phyloP scores from a whole-genome alignment of 1,140 invertebrate genomes.

The Tetraneura akinire region DNA sequence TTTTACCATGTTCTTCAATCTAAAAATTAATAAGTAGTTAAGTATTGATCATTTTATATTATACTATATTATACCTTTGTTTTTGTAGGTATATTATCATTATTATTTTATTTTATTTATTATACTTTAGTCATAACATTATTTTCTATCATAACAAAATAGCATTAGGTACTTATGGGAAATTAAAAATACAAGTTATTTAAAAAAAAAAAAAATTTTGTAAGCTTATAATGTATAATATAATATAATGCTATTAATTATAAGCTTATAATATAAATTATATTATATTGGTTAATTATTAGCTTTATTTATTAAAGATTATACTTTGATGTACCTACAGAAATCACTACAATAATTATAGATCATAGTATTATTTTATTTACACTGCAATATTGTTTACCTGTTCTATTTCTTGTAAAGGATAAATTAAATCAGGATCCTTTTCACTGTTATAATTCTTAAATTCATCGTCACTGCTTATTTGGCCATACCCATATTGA shows the following conservation, averaged over 20 bases:
- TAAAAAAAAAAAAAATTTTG: background rate
- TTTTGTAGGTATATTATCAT: background rate
- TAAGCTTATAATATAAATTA: too few species aligned
- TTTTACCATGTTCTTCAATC: conserved; percentile 2
- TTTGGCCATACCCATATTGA: background rate
- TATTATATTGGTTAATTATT: conserved; percentile 10
- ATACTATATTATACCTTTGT: background rate
- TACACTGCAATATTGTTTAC: background rate
- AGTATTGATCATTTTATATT: background rate
- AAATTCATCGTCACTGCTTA: background rate
- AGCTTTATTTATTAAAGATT: background rate
- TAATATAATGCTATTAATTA: too few species aligned
- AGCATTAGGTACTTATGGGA: too few species aligned
- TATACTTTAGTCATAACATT: too few species aligned
- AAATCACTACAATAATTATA: too few species aligned
- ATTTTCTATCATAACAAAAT: too few species aligned
- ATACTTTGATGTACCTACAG: too few species aligned
- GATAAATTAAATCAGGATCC: background rate
- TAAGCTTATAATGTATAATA: conserved; percentile 3
- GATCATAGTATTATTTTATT: too few species aligned
- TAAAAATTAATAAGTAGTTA: background rate
- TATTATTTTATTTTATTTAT: conserved; percentile 2
- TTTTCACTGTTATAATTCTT: background rate
- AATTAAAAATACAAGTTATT: conserved; percentile 6
- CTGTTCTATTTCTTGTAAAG: background rate